Percentiles rank a stretch among this genome's conserved stretches.
Evolutionary conservation across 1,140 invertebrate species (phyloP).

Genomic region (Diprion similis): DNA sequence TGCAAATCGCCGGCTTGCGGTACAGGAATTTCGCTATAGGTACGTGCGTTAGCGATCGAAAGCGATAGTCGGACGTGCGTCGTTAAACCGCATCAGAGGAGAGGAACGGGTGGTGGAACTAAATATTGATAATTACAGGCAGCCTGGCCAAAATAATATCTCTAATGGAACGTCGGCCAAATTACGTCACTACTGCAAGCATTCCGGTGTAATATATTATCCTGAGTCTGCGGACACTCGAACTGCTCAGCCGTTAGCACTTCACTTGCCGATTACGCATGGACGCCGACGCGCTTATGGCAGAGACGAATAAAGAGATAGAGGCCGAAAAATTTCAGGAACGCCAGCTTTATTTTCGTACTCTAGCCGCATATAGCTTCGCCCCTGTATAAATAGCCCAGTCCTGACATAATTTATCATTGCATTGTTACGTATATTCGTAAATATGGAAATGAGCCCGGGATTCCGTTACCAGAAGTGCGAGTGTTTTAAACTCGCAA

Average conservation of each 20-base stretch:
- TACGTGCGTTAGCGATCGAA: neutral
- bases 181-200: slow-evolving; percentile 33
- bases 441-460: too few relatives aligned
- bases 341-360: neutral
- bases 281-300: slow-evolving; percentile 31
- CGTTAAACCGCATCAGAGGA: too few relatives aligned
- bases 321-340: neutral
- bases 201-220: slow-evolving; percentile 29
- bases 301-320: slow-evolving; percentile 20
- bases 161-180: slow-evolving; percentile 16
- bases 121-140: slow-evolving; percentile 4
- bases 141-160: slow-evolving; percentile 27
- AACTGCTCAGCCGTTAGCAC: slow-evolving; percentile 26
- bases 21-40: too few relatives aligned
- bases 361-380: neutral
- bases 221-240: slow-evolving; percentile 25
- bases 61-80: neutral
- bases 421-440: too few relatives aligned
- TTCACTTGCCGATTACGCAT: slow-evolving; percentile 23
- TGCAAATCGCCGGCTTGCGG: too few relatives aligned
- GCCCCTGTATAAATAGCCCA: too few relatives aligned
- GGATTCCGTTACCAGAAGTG: too few relatives aligned
- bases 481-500: too few relatives aligned
- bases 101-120: neutral
- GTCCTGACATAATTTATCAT: too few relatives aligned